phyloP scores from a whole-genome alignment of 2,113 vertebrate genomes.

The Hypanus sabinus region DNA sequence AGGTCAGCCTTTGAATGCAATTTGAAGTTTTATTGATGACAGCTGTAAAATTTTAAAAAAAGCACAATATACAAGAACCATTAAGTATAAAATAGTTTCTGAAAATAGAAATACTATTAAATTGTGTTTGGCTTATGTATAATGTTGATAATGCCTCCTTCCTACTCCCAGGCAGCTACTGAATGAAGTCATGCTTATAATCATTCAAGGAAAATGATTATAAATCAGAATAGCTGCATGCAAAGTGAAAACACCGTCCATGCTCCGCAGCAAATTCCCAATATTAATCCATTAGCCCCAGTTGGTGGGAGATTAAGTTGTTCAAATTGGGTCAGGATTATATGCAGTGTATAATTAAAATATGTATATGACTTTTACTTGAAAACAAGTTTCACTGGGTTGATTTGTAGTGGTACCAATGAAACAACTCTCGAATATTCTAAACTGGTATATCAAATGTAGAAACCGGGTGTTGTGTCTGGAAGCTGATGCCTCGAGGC shows the following conservation, averaged over 20 bases:
- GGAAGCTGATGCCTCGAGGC: neutral
- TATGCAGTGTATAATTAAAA: neutral
- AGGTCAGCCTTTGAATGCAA: neutral
- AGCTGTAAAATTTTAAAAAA: neutral
- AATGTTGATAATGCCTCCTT: neutral
- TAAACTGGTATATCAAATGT: neutral
- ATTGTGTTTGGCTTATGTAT: neutral
- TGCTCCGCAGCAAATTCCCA: neutral
- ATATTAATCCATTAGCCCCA: neutral
- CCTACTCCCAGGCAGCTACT: neutral
- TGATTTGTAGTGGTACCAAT: neutral
- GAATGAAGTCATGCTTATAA: neutral
- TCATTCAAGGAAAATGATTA: neutral
- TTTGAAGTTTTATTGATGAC: neutral
- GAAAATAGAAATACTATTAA: slow-evolving; percentile 6
- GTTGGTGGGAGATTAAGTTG: neutral
- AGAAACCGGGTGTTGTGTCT: slow-evolving; percentile 30
- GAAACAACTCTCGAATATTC: neutral
- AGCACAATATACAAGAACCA: neutral
- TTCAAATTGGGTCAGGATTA: neutral
- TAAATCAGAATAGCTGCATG: neutral
- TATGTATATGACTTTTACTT: neutral
- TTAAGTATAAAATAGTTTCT: neutral
- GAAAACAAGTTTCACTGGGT: neutral
- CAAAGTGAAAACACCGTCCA: neutral